These are phyloP conservation scores for Actenoides lindsayi DNA, from an alignment of 2,113 vertebrate genomes.

Conservation along the genomic window DNA sequence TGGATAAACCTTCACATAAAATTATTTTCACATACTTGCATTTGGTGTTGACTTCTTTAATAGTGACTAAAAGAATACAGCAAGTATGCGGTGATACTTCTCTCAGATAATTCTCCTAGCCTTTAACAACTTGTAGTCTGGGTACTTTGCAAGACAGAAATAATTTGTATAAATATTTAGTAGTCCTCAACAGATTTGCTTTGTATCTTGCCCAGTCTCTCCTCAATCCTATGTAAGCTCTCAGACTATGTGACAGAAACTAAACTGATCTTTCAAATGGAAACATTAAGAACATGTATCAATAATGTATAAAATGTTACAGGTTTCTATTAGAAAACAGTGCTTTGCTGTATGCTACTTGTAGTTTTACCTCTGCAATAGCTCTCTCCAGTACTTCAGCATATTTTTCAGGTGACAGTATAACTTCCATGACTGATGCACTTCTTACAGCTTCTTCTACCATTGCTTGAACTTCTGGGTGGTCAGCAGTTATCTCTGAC, in stretches of 20 bases:
- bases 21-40: neutral
- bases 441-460: constrained; percentile 69
- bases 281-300: neutral
- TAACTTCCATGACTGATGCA: constrained; percentile 44
- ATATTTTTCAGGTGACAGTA: constrained; percentile 60
- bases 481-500: constrained; percentile 77
- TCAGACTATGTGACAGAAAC: neutral
- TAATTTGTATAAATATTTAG: neutral
- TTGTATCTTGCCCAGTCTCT: neutral
- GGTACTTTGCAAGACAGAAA: neutral
- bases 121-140: neutral
- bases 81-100: neutral
- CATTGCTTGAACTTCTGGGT: constrained; percentile 82
- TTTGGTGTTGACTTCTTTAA: neutral
- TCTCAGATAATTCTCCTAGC: neutral
- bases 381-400: constrained; percentile 74
- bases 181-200: neutral
- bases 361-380: constrained; percentile 77
- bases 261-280: neutral
- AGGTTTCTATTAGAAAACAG: neutral
- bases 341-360: neutral
- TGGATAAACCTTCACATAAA: neutral
- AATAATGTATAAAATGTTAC: neutral
- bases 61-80: neutral
- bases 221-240: neutral